Evolutionary conservation across 2,113 vertebrate genomes (phyloP).

Genomic region (Oxyruncus cristatus): DNA sequence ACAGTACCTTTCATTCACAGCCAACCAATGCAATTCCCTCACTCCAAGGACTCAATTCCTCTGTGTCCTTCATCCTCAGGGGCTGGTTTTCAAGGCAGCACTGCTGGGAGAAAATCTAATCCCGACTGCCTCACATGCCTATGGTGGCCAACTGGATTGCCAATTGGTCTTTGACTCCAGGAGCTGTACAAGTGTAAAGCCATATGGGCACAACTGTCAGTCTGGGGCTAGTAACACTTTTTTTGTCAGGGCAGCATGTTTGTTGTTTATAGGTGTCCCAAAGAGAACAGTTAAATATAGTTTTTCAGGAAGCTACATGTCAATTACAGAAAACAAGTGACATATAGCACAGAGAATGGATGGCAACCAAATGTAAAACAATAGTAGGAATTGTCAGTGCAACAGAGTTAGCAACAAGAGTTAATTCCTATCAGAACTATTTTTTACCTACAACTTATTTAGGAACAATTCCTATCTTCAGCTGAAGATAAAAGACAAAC

Average conservation of each 20-base stretch:
- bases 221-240: background rate
- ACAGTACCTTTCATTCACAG: background rate
- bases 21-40: background rate
- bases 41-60: background rate
- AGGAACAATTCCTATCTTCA: background rate
- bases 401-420: background rate
- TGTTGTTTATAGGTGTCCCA: background rate
- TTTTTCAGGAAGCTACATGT: background rate
- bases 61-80: background rate
- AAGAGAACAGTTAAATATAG: background rate
- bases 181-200: background rate
- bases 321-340: background rate
- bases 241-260: background rate
- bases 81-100: background rate
- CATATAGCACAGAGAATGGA: background rate
- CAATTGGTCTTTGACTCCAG: background rate
- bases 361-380: background rate
- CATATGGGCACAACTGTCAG: background rate
- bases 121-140: rapidly evolving
- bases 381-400: background rate
- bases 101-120: background rate
- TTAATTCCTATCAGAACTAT: background rate
- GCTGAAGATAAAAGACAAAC: background rate
- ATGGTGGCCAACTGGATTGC: background rate
- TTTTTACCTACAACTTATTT: background rate